A percentile compares a stretch with the other conserved stretches of the same genome.
These are phyloP conservation scores for Pampus argenteus DNA, from an alignment of 2,797 vertebrate genomes.

Conservation along the genomic window DNA sequence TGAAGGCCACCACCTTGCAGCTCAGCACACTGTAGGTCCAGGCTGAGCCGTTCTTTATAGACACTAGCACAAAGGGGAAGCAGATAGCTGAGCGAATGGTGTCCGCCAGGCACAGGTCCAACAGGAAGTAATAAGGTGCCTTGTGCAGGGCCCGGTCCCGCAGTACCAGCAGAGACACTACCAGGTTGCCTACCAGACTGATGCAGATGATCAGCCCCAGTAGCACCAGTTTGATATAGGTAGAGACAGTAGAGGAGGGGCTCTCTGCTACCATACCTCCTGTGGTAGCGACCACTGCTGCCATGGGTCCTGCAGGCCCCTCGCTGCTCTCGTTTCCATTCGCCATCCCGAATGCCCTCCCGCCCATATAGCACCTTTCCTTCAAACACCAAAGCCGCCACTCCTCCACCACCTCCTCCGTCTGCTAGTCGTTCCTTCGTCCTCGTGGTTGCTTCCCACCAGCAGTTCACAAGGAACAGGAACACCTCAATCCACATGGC, in stretches of 20 bases:
- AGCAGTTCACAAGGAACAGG: constrained; percentile 74
- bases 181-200: constrained; percentile 90
- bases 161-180: constrained; percentile 90
- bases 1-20: constrained; percentile 94
- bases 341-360: constrained; percentile 76
- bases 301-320: constrained; percentile 77
- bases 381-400: constrained; percentile 60
- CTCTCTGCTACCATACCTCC: constrained; percentile 72
- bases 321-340: constrained; percentile 83
- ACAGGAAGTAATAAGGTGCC: constrained; percentile 92
- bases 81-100: constrained; percentile 91
- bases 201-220: constrained; percentile 91
- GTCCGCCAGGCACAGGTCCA: constrained; percentile 92
- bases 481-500: constrained; percentile 76
- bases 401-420: constrained; percentile 72
- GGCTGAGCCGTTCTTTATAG: constrained; percentile 91
- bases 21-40: constrained; percentile 93
- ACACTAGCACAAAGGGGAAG: constrained; percentile 92
- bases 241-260: constrained; percentile 83
- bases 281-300: constrained; percentile 74
- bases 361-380: constrained; percentile 56
- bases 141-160: constrained; percentile 90
- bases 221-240: constrained; percentile 90
- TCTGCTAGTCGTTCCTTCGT: constrained; percentile 70
- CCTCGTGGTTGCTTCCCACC: constrained; percentile 80